Evolutionary conservation across 2,888 invertebrate species (phyloP).

Genomic region (Sphaeridia pumilis): DNA sequence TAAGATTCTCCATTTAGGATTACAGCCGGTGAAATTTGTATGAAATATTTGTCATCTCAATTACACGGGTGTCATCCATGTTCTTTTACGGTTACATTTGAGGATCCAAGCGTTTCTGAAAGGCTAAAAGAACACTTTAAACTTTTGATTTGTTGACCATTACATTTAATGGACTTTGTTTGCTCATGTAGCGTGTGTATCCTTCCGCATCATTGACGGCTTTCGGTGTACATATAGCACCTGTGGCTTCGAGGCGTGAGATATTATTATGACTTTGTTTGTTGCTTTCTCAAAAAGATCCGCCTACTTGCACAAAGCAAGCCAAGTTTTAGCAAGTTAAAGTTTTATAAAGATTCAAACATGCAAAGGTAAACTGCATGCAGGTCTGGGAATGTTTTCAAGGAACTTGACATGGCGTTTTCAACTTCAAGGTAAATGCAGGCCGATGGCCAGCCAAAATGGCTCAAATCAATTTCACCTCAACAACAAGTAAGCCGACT

Average conservation of each 20-base stretch:
- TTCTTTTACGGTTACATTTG: neutral
- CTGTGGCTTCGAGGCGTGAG: slow-evolving; percentile 1
- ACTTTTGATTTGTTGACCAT: neutral
- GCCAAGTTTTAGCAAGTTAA: neutral
- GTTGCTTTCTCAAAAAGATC: slow-evolving; percentile 1
- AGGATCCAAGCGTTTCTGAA: neutral
- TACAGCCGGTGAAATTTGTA: too few relatives aligned
- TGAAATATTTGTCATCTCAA: slow-evolving; percentile 3
- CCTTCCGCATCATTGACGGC: too few relatives aligned
- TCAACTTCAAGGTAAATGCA: too few relatives aligned
- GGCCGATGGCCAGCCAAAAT: too few relatives aligned
- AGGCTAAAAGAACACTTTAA: neutral
- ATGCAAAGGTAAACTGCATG: neutral
- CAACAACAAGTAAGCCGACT: too few relatives aligned
- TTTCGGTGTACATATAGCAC: neutral
- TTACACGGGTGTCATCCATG: neutral
- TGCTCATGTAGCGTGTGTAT: neutral
- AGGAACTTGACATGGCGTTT: neutral
- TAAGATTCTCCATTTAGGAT: too few relatives aligned
- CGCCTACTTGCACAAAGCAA: neutral
- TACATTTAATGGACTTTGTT: neutral
- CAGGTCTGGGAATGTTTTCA: neutral
- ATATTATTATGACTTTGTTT: neutral
- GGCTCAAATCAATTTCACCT: too few relatives aligned
- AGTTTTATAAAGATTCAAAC: neutral